A percentile compares a stretch with the other conserved stretches of the same genome.
These are phyloP conservation scores for Drosophila teissieri DNA, from an alignment of 1,140 invertebrate species.

Conservation along the genomic window DNA sequence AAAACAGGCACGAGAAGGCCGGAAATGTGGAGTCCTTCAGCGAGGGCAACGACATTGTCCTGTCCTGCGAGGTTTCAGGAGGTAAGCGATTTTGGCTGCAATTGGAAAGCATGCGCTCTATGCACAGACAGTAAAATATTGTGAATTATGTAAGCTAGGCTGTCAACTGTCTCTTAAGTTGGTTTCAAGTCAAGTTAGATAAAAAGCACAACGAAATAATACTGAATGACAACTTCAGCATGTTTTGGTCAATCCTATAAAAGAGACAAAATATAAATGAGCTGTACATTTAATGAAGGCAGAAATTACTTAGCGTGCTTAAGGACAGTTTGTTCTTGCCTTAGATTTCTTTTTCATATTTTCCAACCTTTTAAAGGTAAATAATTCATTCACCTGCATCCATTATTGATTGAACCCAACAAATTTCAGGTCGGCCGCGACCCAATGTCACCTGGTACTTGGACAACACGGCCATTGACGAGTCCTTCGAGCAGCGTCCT, in stretches of 20 bases:
- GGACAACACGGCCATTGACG: slow-evolving; percentile 92
- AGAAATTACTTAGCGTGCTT: background rate
- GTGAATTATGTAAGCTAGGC: background rate
- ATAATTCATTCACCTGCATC: slow-evolving; percentile 15
- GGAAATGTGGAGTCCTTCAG: slow-evolving; percentile 94
- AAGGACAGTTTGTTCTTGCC: background rate
- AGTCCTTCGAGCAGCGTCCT: slow-evolving; percentile 89
- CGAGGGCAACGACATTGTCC: slow-evolving; percentile 92
- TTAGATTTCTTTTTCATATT: background rate
- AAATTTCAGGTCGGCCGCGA: slow-evolving; percentile 88
- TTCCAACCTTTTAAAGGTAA: background rate
- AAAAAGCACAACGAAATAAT: no score
- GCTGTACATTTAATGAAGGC: background rate
- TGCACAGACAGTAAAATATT: background rate
- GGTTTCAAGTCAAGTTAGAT: no score
- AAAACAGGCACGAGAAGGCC: slow-evolving; percentile 90
- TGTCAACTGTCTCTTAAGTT: no score
- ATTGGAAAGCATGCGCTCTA: background rate
- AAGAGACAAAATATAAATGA: background rate
- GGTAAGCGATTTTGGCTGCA: slow-evolving; percentile 87
- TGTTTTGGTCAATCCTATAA: background rate
- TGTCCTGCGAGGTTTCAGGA: slow-evolving; percentile 94
- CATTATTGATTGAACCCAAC: slow-evolving; percentile 10
- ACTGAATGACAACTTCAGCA: no score
- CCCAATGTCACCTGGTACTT: slow-evolving; percentile 93